These are phyloP conservation scores for Drymonia ruficornis DNA, from an alignment of 2,888 invertebrate species.

Conservation along the genomic window DNA sequence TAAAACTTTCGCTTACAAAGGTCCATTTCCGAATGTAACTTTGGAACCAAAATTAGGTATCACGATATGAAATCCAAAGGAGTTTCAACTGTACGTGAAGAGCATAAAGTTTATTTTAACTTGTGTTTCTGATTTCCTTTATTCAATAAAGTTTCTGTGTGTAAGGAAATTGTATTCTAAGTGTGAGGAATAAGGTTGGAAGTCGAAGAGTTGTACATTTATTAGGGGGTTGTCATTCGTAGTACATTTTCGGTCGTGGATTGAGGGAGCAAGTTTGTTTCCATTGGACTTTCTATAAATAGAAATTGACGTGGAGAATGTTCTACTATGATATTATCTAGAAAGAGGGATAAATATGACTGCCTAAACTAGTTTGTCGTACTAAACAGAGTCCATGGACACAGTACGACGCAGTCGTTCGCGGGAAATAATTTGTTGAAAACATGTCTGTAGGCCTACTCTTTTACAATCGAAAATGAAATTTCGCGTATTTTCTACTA, in stretches of 20 bases:
- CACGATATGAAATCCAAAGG: slow-evolving; percentile 5
- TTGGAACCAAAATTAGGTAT: slow-evolving; percentile 31
- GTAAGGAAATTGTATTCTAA: slow-evolving; percentile 32
- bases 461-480: too few relatives aligned
- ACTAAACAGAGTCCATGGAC: too few relatives aligned
- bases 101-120: not conserved
- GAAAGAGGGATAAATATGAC: too few relatives aligned
- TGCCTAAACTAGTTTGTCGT: too few relatives aligned
- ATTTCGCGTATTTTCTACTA: too few relatives aligned
- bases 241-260: slow-evolving; percentile 62
- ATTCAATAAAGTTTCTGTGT: slow-evolving; percentile 45
- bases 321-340: not conserved
- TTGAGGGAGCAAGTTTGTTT: slow-evolving; percentile 55
- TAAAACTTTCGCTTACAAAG: rapidly evolving
- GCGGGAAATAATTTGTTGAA: too few relatives aligned
- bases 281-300: slow-evolving; percentile 53
- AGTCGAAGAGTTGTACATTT: slow-evolving; percentile 47
- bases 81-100: slow-evolving; percentile 10
- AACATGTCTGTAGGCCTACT: too few relatives aligned
- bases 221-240: slow-evolving; percentile 55
- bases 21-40: slow-evolving; percentile 3
- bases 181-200: slow-evolving; percentile 27
- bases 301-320: slow-evolving; percentile 20
- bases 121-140: slow-evolving; percentile 21
- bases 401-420: too few relatives aligned